These are phyloP conservation scores for Sparus aurata DNA, from an alignment of 2,797 vertebrate species.

Conservation along the genomic window DNA sequence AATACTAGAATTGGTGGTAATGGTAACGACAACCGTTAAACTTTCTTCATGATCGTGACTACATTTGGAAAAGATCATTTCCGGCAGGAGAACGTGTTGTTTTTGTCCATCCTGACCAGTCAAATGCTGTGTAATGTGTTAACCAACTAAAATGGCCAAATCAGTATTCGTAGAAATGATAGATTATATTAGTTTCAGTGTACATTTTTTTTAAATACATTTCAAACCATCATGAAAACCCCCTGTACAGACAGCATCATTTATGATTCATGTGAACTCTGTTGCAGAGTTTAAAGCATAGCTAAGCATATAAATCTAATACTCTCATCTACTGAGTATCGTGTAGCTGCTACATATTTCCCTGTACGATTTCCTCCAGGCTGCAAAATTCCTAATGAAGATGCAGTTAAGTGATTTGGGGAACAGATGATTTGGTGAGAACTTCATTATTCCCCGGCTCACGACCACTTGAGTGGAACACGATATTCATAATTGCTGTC, in stretches of 20 bases:
- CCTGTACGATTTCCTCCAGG: slow-evolving; percentile 31
- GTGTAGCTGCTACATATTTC: not conserved
- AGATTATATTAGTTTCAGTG: not conserved
- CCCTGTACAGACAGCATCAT: not conserved
- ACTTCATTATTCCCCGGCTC: slow-evolving; percentile 73
- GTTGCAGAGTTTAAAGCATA: not conserved
- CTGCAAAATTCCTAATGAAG: slow-evolving; percentile 68
- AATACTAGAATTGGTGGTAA: too few relatives aligned
- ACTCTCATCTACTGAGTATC: not conserved
- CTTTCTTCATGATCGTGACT: too few relatives aligned
- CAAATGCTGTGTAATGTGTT: not conserved
- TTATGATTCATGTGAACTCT: not conserved
- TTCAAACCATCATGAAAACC: not conserved
- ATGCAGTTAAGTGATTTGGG: slow-evolving; percentile 68
- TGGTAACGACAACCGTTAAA: too few relatives aligned
- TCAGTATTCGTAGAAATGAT: not conserved
- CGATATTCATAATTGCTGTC: slow-evolving; percentile 78
- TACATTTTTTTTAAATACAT: not conserved
- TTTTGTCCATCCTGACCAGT: not conserved
- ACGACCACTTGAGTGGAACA: slow-evolving; percentile 70
- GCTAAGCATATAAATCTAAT: not conserved
- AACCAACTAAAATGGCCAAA: not conserved
- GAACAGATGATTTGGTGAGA: slow-evolving; percentile 75
- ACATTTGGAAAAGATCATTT: too few relatives aligned
- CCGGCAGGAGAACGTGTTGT: not conserved